Percentiles rank a stretch among this genome's conserved stretches.
Evolutionary conservation across 1,140 invertebrate species (phyloP).

Genomic region (Ctenoplectra terminalis): DNA sequence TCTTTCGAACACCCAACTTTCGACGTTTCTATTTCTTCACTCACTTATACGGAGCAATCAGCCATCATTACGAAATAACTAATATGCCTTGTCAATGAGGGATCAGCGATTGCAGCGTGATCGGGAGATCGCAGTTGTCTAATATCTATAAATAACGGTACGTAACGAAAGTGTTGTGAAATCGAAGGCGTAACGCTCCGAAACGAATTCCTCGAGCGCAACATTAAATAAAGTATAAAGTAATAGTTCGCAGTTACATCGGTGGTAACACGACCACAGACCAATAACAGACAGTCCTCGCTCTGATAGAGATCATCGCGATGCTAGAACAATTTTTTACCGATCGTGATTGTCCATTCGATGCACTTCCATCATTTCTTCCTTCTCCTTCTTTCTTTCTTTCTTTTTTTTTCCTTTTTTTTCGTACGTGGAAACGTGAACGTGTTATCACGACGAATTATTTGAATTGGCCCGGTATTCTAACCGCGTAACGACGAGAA

Average conservation of each 20-base stretch:
- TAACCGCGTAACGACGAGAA: conserved; percentile 55
- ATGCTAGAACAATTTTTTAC: not conserved
- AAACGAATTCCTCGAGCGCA: not conserved
- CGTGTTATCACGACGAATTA: conserved; percentile 26
- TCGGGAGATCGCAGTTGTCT: not conserved
- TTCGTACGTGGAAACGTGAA: not conserved
- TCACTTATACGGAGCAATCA: not conserved
- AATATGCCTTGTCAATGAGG: conserved; percentile 5
- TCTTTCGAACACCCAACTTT: no score
- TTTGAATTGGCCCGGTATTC: conserved; percentile 43
- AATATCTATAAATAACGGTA: conserved; percentile 1
- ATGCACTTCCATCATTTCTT: not conserved
- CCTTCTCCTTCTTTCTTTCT: not conserved
- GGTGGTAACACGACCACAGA: not conserved
- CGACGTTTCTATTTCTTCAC: not conserved
- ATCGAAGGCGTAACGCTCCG: not conserved
- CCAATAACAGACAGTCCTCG: no score
- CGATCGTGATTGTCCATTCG: no score
- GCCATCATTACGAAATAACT: not conserved
- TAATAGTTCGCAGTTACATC: not conserved
- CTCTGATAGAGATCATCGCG: not conserved
- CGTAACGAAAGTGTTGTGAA: conserved; percentile 9
- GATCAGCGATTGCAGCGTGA: not conserved
- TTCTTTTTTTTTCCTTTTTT: not conserved
- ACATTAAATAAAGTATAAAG: not conserved